Conservation (phyloP, 1,140 invertebrate genomes). For the Metopolophium dirhodum region DNA sequence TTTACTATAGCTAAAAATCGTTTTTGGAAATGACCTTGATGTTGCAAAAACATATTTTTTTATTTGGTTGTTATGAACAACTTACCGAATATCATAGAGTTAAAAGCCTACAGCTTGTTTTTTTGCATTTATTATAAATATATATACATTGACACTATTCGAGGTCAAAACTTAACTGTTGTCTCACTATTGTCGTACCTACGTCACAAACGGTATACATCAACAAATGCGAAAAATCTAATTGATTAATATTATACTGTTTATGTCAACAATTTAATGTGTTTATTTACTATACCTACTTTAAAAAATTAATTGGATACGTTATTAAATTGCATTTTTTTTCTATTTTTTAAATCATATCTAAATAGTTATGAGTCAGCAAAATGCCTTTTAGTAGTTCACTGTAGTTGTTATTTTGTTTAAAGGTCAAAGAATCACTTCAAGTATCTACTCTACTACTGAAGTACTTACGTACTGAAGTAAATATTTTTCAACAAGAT, state of each 20-base stretch:
- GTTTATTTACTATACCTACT: background rate
- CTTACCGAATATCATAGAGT: background rate
- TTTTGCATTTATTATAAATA: background rate
- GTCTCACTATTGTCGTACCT: background rate
- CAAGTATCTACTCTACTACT: background rate
- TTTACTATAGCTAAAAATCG: background rate
- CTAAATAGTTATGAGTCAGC: background rate
- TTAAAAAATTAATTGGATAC: background rate
- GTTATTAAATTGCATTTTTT: background rate
- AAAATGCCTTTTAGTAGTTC: background rate
- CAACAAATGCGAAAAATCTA: background rate
- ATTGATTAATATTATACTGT: background rate
- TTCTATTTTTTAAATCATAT: background rate
- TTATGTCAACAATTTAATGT: constrained; percentile 7
- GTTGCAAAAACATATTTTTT: constrained; percentile 24
- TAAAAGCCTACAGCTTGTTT: background rate
- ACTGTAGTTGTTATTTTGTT: background rate
- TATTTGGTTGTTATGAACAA: background rate
- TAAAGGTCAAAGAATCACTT: constrained; percentile 29
- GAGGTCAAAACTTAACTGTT: constrained; percentile 5
- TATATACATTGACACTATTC: constrained; percentile 7
- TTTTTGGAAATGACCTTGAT: constrained; percentile 11
- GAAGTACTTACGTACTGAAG: background rate
- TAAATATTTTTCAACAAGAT: background rate
- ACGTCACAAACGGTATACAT: background rate